phyloP scores from a whole-genome alignment of 2,888 invertebrate species.

The Neuroscelio doddi region DNA sequence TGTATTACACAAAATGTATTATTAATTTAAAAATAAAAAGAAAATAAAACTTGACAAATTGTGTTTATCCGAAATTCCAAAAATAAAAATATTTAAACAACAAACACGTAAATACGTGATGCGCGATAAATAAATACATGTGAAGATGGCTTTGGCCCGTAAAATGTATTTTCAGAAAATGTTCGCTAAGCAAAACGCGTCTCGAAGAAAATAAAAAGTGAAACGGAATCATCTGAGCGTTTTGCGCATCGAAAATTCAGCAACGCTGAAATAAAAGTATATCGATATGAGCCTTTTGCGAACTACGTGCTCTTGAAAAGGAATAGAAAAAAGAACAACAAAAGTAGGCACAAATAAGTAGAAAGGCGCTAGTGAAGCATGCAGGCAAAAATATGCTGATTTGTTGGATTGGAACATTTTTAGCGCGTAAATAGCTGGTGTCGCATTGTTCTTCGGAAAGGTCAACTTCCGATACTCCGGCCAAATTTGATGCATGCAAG shows the following conservation, averaged over 20 bases:
- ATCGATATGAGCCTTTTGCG: slow-evolving; percentile 16
- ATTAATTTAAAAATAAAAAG: too few relatives aligned
- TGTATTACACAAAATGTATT: too few relatives aligned
- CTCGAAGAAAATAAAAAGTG: slow-evolving; percentile 17
- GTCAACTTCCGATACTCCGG: not conserved
- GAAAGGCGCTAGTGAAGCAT: slow-evolving; percentile 10
- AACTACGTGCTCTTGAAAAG: slow-evolving; percentile 21
- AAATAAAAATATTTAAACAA: too few relatives aligned
- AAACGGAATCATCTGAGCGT: slow-evolving; percentile 28
- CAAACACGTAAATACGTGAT: too few relatives aligned
- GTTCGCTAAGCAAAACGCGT: slow-evolving; percentile 9
- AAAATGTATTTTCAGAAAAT: slow-evolving; percentile 3
- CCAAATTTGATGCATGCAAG: not conserved
- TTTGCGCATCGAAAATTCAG: slow-evolving; percentile 24
- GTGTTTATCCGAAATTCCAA: not conserved
- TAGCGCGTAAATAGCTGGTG: too few relatives aligned
- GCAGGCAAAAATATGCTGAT: too few relatives aligned
- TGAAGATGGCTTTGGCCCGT: not conserved
- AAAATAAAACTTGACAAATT: too few relatives aligned
- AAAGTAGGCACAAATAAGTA: slow-evolving; percentile 7
- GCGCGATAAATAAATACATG: not conserved
- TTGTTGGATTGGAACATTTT: too few relatives aligned
- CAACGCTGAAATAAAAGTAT: slow-evolving; percentile 23
- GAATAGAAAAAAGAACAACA: slow-evolving; percentile 9
- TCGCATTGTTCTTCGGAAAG: slow-evolving; percentile 4